These are phyloP conservation scores for Clanis bilineata DNA, from an alignment of 2,888 invertebrate genomes.

Conservation along the genomic window DNA sequence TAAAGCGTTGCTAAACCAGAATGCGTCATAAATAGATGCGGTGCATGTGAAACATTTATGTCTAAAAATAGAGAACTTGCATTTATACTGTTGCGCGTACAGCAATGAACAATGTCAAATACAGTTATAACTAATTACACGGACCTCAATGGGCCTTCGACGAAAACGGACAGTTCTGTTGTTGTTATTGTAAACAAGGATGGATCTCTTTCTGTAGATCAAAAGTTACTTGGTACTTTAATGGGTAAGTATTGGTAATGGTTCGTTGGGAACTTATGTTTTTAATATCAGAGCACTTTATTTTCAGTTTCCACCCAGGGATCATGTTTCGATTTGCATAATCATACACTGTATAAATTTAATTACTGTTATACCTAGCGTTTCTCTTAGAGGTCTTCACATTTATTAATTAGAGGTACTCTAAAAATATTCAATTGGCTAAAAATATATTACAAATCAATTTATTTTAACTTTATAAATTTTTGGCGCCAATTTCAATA, in stretches of 20 bases:
- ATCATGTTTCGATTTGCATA: too few relatives aligned
- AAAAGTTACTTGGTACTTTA: constrained; percentile 89
- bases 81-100: constrained; percentile 55
- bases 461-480: too few relatives aligned
- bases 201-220: constrained; percentile 91
- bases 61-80: constrained; percentile 73
- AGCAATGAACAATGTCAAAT: constrained; percentile 76
- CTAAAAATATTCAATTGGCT: too few relatives aligned
- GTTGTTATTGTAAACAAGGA: constrained; percentile 93
- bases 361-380: not conserved
- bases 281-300: too few relatives aligned
- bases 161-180: constrained; percentile 86
- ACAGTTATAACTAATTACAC: constrained; percentile 80
- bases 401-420: too few relatives aligned
- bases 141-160: constrained; percentile 76
- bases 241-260: constrained; percentile 84
- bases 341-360: not conserved
- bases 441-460: too few relatives aligned
- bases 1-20: constrained; percentile 55
- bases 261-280: not conserved
- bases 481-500: constrained; percentile 40
- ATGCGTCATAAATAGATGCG: constrained; percentile 73
- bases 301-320: not conserved
- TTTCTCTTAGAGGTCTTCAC: too few relatives aligned
- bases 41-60: constrained; percentile 62